phyloP scores from a whole-genome alignment of 1,140 invertebrate species.

The Venturia canescens region DNA sequence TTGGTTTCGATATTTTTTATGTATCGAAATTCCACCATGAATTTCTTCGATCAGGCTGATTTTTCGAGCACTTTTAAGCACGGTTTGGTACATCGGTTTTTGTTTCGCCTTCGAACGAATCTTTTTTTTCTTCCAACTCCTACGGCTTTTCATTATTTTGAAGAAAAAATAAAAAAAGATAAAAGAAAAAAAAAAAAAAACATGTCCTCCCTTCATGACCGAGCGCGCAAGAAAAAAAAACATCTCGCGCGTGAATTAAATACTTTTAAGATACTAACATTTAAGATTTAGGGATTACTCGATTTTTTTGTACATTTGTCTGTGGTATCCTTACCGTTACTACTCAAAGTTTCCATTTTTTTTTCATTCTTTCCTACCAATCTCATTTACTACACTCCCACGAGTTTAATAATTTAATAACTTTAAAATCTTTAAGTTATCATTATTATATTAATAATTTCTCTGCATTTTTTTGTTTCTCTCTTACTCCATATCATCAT shows the following conservation, averaged over 20 bases:
- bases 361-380: constrained; percentile 38
- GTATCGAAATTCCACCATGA: neutral
- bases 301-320: constrained; percentile 74
- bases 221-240: constrained; percentile 56
- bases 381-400: constrained; percentile 51
- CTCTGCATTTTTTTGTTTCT: constrained; percentile 69
- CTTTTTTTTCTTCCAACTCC: constrained; percentile 23
- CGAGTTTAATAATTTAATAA: constrained; percentile 72
- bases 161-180: constrained; percentile 5
- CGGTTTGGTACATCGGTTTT: constrained; percentile 22
- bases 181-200: constrained; percentile 1
- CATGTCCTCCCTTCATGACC: constrained; percentile 10
- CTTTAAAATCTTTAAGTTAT: constrained; percentile 72
- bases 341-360: constrained; percentile 54
- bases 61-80: neutral
- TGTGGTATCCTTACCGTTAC: constrained; percentile 59
- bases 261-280: constrained; percentile 73
- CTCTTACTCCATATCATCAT: constrained; percentile 4
- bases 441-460: constrained; percentile 75
- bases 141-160: constrained; percentile 18
- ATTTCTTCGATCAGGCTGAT: neutral
- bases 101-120: constrained; percentile 28
- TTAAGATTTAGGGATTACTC: constrained; percentile 72
- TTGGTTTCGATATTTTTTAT: neutral
- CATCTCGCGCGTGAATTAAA: constrained; percentile 63